These are phyloP conservation scores for Eurystomus gularis DNA, from an alignment of 2,113 vertebrate genomes.

Conservation along the genomic window DNA sequence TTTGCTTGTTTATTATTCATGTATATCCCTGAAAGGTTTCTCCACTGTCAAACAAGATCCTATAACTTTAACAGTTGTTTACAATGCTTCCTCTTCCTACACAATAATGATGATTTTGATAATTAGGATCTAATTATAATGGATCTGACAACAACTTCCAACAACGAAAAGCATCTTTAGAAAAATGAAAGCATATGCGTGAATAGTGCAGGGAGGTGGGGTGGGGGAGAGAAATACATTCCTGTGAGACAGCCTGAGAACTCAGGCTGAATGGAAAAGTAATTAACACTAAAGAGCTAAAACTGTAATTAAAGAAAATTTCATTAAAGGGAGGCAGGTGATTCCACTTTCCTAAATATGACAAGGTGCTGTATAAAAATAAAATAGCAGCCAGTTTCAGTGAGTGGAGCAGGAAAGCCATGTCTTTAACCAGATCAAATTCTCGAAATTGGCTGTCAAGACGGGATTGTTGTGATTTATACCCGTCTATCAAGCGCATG, in stretches of 20 bases:
- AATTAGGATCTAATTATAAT: constrained; percentile 61
- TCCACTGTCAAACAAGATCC: background rate
- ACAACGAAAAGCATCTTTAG: constrained; percentile 58
- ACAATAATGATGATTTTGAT: constrained; percentile 62
- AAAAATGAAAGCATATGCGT: constrained; percentile 48
- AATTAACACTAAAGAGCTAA: constrained; percentile 82
- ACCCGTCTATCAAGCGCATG: constrained; percentile 90
- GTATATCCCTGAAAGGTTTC: background rate
- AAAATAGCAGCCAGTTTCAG: constrained; percentile 73
- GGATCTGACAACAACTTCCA: constrained; percentile 65
- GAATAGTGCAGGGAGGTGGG: background rate
- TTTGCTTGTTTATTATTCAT: background rate
- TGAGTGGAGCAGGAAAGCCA: constrained; percentile 78
- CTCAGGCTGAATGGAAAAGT: constrained; percentile 74
- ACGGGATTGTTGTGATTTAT: constrained; percentile 97
- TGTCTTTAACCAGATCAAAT: constrained; percentile 99
- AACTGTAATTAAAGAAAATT: constrained; percentile 82
- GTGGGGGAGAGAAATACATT: background rate
- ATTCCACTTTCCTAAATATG: constrained; percentile 70
- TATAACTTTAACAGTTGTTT: constrained; percentile 52
- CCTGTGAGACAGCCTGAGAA: constrained; percentile 69
- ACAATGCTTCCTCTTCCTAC: constrained; percentile 11
- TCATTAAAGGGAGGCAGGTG: constrained; percentile 77
- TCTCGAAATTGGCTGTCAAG: constrained; percentile 99
- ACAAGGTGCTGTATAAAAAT: constrained; percentile 68